These are phyloP conservation scores for Epizoanthus scotinus DNA, from an alignment of 92 coral and sea anemone genomes.

Conservation along the genomic window DNA sequence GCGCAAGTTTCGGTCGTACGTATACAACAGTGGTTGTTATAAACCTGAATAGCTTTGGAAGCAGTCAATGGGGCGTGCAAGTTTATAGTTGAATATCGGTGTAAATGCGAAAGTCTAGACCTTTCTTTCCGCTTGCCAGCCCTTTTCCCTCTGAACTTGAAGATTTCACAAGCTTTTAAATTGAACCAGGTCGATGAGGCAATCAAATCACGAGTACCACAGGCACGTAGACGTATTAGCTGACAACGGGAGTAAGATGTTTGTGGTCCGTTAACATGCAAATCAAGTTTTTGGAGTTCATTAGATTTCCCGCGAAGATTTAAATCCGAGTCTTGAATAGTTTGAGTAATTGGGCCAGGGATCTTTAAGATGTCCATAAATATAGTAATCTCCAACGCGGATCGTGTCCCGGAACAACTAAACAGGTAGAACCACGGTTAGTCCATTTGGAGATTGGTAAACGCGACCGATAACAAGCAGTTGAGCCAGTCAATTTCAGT, in stretches of 20 bases:
- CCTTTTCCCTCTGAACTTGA: not conserved
- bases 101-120: not conserved
- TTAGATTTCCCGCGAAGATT: too few species aligned
- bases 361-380: too few species aligned
- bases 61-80: constrained; percentile 4
- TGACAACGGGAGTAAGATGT: not conserved
- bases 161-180: not conserved
- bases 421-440: too few species aligned
- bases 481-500: too few species aligned
- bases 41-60: constrained; percentile 1
- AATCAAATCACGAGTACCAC: not conserved
- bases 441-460: too few species aligned
- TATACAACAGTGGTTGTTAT: not conserved
- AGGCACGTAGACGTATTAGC: not conserved
- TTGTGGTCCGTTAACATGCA: not conserved
- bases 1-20: not conserved
- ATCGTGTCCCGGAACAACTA: too few species aligned
- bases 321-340: too few species aligned
- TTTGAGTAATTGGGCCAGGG: too few species aligned
- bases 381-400: too few species aligned
- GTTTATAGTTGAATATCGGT: not conserved
- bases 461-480: too few species aligned
- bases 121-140: not conserved
- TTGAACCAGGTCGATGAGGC: not conserved
- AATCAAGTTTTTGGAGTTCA: too few species aligned